Conservation (phyloP, 1,140 invertebrate species). For the Tetramorium alpestre region DNA sequence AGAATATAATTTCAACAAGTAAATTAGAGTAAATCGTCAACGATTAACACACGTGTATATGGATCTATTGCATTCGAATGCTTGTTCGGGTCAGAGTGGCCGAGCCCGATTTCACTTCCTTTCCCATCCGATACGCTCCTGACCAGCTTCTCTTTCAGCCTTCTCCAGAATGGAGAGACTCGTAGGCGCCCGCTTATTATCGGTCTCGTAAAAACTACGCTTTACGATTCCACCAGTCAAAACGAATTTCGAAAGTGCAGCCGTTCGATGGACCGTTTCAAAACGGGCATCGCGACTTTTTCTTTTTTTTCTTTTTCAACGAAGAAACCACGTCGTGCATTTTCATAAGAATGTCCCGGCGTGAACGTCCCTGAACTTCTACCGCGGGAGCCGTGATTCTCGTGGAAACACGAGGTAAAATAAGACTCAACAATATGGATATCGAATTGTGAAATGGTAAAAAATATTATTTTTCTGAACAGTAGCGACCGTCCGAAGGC, state of each 20-base stretch:
- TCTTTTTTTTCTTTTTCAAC: neutral
- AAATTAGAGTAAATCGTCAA: neutral
- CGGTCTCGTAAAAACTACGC: conserved; percentile 66
- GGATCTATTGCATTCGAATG: neutral
- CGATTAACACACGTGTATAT: neutral
- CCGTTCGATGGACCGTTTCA: conserved; percentile 12
- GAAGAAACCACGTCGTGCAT: conserved; percentile 42
- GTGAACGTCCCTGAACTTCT: conserved; percentile 66
- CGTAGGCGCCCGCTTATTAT: conserved; percentile 66
- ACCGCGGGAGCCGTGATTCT: neutral
- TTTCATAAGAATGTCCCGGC: conserved; percentile 76
- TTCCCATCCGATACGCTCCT: neutral
- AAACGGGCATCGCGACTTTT: conserved; percentile 37
- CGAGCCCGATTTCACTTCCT: neutral
- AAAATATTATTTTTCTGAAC: neutral
- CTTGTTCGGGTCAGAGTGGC: neutral
- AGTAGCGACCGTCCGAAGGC: neutral
- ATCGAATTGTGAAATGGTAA: conserved; percentile 19
- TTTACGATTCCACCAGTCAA: conserved; percentile 74
- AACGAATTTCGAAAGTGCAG: conserved; percentile 69
- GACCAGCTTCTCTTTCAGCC: conserved; percentile 5
- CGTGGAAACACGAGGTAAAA: conserved; percentile 2
- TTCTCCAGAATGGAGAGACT: conserved; percentile 8
- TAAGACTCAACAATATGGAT: neutral
- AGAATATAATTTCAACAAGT: neutral